Conservation (phyloP, 2,797 vertebrate genomes). For the Onychomys leucogaster region DNA sequence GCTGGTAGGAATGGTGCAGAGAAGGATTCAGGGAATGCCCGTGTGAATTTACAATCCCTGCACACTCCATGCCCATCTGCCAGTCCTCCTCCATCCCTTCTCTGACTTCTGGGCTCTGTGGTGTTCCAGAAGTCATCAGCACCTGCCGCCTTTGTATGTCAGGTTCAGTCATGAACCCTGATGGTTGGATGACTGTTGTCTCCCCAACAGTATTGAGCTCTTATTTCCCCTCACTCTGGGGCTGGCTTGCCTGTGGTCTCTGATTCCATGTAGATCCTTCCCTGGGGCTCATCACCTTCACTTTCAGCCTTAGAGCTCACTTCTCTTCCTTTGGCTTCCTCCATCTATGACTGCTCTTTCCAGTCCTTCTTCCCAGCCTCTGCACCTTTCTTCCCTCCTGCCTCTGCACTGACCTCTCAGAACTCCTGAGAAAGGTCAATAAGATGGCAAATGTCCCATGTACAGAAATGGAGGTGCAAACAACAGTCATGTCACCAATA, state of each 20-base stretch:
- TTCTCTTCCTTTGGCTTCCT: not conserved
- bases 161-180: too few relatives aligned
- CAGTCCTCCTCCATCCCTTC: too few relatives aligned
- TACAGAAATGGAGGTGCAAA: not conserved
- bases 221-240: not conserved
- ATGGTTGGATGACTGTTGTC: not conserved
- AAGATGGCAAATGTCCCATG: not conserved
- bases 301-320: not conserved
- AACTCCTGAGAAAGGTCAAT: not conserved
- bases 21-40: too few relatives aligned
- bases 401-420: not conserved
- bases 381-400: not conserved
- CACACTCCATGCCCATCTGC: not conserved
- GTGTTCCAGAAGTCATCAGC: not conserved
- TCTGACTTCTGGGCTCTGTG: not conserved
- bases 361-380: not conserved
- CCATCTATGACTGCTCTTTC: too few relatives aligned
- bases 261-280: not conserved
- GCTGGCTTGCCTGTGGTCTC: not conserved
- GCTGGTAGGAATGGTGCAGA: too few relatives aligned
- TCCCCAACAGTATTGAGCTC: too few relatives aligned
- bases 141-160: not conserved
- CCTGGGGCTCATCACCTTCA: not conserved
- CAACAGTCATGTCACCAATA: not conserved
- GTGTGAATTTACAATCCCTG: not conserved